Evolutionary conservation across 2,113 vertebrate species (phyloP).

Genomic region (Archilochus colubris): DNA sequence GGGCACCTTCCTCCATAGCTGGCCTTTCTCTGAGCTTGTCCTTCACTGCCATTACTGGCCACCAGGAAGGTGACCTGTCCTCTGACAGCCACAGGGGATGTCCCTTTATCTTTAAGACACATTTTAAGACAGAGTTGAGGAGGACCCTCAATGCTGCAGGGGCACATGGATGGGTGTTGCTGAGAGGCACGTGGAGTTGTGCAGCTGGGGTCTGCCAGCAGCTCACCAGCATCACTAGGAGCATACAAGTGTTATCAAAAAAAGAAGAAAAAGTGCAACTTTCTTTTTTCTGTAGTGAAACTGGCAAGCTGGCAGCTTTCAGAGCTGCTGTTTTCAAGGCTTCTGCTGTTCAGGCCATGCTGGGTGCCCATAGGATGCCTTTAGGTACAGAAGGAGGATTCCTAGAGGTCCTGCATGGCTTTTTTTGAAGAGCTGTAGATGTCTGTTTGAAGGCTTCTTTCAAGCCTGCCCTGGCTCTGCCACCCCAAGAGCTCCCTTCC

Average conservation of each 20-base stretch:
- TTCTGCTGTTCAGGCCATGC: not conserved
- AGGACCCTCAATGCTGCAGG: not conserved
- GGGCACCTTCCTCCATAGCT: not conserved
- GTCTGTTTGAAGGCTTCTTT: not conserved
- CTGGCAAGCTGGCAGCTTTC: not conserved
- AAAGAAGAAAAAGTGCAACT: not conserved
- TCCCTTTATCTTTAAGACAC: not conserved
- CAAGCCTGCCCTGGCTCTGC: not conserved
- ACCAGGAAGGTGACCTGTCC: rapidly evolving
- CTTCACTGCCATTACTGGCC: not conserved
- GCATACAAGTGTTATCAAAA: not conserved
- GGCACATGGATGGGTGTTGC: not conserved
- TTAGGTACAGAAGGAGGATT: not conserved
- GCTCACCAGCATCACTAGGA: rapidly evolving
- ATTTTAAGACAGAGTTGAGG: not conserved
- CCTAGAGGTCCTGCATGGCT: not conserved
- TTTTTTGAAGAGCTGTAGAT: not conserved
- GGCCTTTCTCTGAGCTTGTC: not conserved
- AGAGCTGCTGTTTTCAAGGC: not conserved
- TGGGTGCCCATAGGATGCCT: not conserved
- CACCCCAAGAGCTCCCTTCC: not conserved
- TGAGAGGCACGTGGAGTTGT: not conserved
- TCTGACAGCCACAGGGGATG: not conserved
- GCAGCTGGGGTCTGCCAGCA: not conserved
- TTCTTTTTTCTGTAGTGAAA: not conserved